A percentile compares a stretch with the other conserved stretches of the same genome.
These are phyloP conservation scores for Dipodomys merriami DNA, from an alignment of 2,113 vertebrate genomes.

Conservation along the genomic window DNA sequence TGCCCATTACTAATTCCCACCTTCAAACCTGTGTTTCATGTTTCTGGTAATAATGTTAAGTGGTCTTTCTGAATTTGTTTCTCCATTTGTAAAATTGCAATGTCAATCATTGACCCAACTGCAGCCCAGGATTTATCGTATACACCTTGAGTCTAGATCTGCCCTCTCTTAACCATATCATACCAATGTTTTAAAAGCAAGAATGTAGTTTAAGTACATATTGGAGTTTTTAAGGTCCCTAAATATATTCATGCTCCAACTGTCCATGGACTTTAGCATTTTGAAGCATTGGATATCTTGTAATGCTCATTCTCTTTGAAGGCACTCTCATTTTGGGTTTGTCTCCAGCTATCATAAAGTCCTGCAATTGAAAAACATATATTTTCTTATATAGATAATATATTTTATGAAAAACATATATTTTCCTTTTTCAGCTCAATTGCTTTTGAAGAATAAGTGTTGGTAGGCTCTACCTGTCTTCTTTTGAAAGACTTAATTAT, in stretches of 20 bases:
- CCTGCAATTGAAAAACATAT: neutral
- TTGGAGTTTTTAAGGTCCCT: neutral
- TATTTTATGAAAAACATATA: neutral
- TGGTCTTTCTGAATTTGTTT: neutral
- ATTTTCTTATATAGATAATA: neutral
- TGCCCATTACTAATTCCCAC: neutral
- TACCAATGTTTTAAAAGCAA: constrained; percentile 28
- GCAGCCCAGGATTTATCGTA: neutral
- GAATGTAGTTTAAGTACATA: neutral
- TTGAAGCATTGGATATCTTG: neutral
- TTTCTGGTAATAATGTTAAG: neutral
- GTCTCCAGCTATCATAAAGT: neutral
- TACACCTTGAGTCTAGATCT: neutral
- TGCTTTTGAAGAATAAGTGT: neutral
- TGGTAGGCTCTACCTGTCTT: neutral
- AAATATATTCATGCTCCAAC: neutral
- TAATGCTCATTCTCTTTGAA: constrained; percentile 11
- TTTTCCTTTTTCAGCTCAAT: neutral
- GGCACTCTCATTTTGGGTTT: neutral
- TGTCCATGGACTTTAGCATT: neutral
- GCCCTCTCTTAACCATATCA: neutral
- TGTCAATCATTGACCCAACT: neutral
- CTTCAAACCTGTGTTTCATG: neutral
- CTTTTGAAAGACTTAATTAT: neutral
- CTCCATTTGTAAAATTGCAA: constrained; percentile 1